Conservation (phyloP, 2,888 invertebrate genomes). For the Iselma pallidipennis region DNA sequence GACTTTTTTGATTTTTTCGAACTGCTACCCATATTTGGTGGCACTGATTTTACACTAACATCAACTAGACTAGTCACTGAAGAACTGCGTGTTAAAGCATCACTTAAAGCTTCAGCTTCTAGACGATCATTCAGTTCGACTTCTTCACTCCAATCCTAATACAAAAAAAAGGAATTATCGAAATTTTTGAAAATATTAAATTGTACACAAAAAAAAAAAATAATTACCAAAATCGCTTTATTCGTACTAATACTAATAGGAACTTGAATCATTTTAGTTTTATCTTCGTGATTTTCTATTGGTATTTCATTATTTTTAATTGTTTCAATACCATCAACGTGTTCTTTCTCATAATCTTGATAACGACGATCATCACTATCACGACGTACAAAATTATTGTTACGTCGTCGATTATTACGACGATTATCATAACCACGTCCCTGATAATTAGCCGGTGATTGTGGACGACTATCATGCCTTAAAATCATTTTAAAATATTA, state of each 20-base stretch:
- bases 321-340: conserved; percentile 19
- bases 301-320: conserved; percentile 34
- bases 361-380: conserved; percentile 17
- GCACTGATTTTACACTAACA: conserved; percentile 45
- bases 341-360: conserved; percentile 24
- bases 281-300: conserved; percentile 23
- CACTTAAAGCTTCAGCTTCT: conserved; percentile 57
- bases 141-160: conserved; percentile 67
- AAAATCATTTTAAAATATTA: conserved; percentile 1
- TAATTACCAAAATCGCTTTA: conserved; percentile 25
- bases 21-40: conserved; percentile 35
- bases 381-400: conserved; percentile 14
- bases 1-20: conserved; percentile 39
- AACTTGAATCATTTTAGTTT: conserved; percentile 19
- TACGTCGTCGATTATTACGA: conserved; percentile 10
- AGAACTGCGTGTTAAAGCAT: conserved; percentile 60
- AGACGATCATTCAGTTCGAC: conserved; percentile 60
- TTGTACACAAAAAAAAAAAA: neutral
- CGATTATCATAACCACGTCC: conserved; percentile 32
- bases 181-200: neutral
- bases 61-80: conserved; percentile 59
- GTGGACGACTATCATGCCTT: conserved; percentile 39
- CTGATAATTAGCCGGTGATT: conserved; percentile 37
- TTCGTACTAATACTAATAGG: conserved; percentile 16
- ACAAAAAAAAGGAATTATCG: conserved; percentile 26